Conservation (phyloP, 2,888 invertebrate species). For the Ormyrus labotus region DNA sequence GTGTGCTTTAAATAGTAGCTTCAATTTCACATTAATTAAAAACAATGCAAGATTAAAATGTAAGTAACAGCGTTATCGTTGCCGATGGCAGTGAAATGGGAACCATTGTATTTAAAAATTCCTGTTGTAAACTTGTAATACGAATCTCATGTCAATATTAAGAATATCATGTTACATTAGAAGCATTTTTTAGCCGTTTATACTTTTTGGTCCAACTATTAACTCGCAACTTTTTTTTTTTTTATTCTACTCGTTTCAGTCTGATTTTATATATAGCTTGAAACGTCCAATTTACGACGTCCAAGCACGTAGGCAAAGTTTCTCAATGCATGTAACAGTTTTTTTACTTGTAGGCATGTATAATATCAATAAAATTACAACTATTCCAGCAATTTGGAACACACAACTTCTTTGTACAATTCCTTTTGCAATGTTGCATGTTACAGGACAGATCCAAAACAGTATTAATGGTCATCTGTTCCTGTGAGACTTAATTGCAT, state of each 20-base stretch:
- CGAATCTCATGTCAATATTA: slow-evolving; percentile 28
- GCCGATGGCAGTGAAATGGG: slow-evolving; percentile 50
- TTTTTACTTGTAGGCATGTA: slow-evolving; percentile 37
- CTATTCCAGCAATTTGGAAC: slow-evolving; percentile 24
- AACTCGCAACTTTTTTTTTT: slow-evolving; percentile 31
- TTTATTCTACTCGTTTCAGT: slow-evolving; percentile 43
- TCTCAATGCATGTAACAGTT: slow-evolving; percentile 12
- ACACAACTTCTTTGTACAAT: slow-evolving; percentile 42
- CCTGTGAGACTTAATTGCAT: slow-evolving; percentile 69
- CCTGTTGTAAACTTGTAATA: slow-evolving; percentile 14
- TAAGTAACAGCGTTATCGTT: slow-evolving; percentile 17
- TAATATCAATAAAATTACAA: slow-evolving; percentile 37
- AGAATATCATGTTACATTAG: slow-evolving; percentile 17
- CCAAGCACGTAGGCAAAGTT: slow-evolving; percentile 33
- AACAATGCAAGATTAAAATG: slow-evolving; percentile 29
- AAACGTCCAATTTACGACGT: slow-evolving; percentile 1
- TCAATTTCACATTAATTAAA: slow-evolving; percentile 6
- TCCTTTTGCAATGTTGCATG: slow-evolving; percentile 5
- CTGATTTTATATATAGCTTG: slow-evolving; percentile 42
- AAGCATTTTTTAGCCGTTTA: slow-evolving; percentile 34
- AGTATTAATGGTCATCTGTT: slow-evolving; percentile 64
- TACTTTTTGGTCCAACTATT: slow-evolving; percentile 54
- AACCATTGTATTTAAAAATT: slow-evolving; percentile 16
- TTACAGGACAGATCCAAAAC: slow-evolving; percentile 1
- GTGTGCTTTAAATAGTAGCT: background rate